A percentile compares a stretch with the other conserved stretches of the same genome.
Conservation (phyloP, 2,888 invertebrate genomes). For the Erebia aethiops region DNA sequence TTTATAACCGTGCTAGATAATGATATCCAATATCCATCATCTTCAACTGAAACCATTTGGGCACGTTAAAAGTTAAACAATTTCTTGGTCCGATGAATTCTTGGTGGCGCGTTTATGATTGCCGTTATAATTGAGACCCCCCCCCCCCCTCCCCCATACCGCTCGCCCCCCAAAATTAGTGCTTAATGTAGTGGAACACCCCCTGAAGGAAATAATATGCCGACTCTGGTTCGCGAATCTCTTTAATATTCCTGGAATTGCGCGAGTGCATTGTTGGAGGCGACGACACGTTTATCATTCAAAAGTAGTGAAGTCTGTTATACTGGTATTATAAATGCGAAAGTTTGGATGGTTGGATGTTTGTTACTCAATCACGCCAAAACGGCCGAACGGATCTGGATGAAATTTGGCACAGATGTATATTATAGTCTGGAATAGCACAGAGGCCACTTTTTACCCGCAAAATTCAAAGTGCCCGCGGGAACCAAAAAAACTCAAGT, state of each 20-base stretch:
- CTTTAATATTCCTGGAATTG: slow-evolving; percentile 51
- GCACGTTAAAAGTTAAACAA: slow-evolving; percentile 31
- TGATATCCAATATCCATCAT: neutral
- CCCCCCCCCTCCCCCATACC: neutral
- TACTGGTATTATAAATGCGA: too few species aligned
- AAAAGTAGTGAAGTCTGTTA: too few species aligned
- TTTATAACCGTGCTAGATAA: too few species aligned
- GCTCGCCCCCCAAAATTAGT: slow-evolving; percentile 49
- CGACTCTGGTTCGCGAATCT: slow-evolving; percentile 37
- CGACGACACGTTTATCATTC: slow-evolving; percentile 7
- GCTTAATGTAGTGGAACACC: slow-evolving; percentile 70
- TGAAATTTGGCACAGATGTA: too few species aligned
- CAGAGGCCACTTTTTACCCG: too few species aligned
- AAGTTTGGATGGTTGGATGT: too few species aligned
- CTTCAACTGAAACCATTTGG: neutral
- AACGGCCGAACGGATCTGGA: too few species aligned
- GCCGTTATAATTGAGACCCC: slow-evolving; percentile 43
- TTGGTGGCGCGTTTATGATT: slow-evolving; percentile 32
- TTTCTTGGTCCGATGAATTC: slow-evolving; percentile 36
- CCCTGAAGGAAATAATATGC: slow-evolving; percentile 44
- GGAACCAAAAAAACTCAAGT: too few species aligned
- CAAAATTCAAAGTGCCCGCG: too few species aligned
- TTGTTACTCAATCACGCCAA: too few species aligned
- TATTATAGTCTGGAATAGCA: too few species aligned
- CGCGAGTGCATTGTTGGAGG: slow-evolving; percentile 6